Evolutionary conservation across 2,113 vertebrate species (phyloP), one percentile per base, ranked within the genome.

Genomic region (Riparia riparia): DNA sequence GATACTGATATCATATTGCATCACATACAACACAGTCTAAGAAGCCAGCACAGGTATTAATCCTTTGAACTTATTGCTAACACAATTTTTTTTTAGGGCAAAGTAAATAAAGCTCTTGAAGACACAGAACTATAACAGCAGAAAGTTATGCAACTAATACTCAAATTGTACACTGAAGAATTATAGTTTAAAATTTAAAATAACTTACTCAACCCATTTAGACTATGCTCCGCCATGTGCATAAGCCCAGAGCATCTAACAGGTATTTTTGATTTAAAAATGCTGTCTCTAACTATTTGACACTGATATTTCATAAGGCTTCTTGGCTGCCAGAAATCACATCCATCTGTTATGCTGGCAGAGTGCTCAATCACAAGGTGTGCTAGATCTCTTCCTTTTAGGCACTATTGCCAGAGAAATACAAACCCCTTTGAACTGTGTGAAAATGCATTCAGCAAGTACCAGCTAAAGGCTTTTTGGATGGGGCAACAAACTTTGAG

Each of bases 291-390:
- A 71, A 65, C 44, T 34, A 82, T 47, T 92, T 68, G 58, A 89
- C 80, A 93, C 50, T 0, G 0, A 82, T 68, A 69, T 86, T 89
- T 92, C 73, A 34, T 26, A 79, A 85, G 42, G 34, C 25, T 73
- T 51, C 92, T 71, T 90, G 37, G 45, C 42, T 94, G 77, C 77
- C 73, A 87, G 16, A 51, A 80, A 47, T 72, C 68, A 44, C 53
- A 79, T 57, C 93, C 95, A 87, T 95, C 90, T 96, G 93, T 92
- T 89, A 64, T 4, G 60, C 53, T 94, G 94, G 90, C 95, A 95
- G 34, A 26, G 22, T 10, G 39, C 28, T 84, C 83, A 63, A 20
- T 58, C 91, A 91, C 90, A 95, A 84, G 83, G 83, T 88, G 69
- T 41, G 34, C 37, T 93, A 65, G 65, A 84, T 45, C 57, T 78